Evolutionary conservation across 1,140 invertebrate genomes (phyloP).

Genomic region (Drosophila novamexicana): DNA sequence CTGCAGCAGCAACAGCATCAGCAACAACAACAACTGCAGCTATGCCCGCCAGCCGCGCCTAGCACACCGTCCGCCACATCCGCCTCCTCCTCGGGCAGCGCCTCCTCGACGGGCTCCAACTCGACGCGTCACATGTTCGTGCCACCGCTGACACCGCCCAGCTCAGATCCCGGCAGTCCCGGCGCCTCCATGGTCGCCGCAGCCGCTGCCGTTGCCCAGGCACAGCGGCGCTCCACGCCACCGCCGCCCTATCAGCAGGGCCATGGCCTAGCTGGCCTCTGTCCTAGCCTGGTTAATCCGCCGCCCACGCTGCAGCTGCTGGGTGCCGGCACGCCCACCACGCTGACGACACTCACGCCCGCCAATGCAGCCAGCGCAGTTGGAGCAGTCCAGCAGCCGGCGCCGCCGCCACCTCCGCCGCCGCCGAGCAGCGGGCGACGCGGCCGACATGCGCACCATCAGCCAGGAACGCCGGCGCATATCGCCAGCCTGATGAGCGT

Average conservation of each 20-base stretch:
- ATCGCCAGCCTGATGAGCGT: conserved; percentile 81
- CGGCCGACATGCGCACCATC: conserved; percentile 68
- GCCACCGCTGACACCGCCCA: conserved; percentile 92
- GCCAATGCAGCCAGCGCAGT: conserved; percentile 49
- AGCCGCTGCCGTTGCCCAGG: conserved; percentile 84
- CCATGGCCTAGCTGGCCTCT: conserved; percentile 62
- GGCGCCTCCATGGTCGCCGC: conserved; percentile 85
- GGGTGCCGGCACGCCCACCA: conserved; percentile 54
- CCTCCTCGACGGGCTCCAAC: conserved; percentile 59
- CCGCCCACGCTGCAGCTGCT: conserved; percentile 54
- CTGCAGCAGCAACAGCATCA: conserved; percentile 58
- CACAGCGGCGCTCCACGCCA: conserved; percentile 84
- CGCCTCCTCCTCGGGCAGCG: conserved; percentile 55
- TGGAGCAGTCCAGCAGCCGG: conserved; percentile 33
- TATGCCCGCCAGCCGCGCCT: conserved; percentile 77
- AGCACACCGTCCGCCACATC: conserved; percentile 71
- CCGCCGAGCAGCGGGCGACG: conserved; percentile 57
- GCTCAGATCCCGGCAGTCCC: conserved; percentile 92
- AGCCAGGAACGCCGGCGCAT: conserved; percentile 74
- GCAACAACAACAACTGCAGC: conserved; percentile 66
- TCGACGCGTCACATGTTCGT: conserved; percentile 88
- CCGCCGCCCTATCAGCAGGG: conserved; percentile 84
- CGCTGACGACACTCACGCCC: conserved; percentile 71
- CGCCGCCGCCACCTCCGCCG: conserved; percentile 71
- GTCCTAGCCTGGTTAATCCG: conserved; percentile 60